Conservation (phyloP, 2,113 vertebrate species). For the Malurus cyaneus region DNA sequence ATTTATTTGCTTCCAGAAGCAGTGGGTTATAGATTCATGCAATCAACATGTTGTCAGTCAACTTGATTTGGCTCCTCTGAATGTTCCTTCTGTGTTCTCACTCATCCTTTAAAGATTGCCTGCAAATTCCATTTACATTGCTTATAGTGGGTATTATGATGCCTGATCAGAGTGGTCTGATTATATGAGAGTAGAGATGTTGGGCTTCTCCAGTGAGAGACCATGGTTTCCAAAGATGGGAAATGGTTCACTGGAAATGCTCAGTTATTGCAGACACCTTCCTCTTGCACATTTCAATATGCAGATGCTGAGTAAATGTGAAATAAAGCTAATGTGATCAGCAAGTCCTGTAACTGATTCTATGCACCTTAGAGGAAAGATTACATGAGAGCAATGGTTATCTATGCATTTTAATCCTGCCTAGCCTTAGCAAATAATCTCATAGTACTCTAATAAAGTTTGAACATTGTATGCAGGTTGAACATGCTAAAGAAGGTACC, state of each 20-base stretch:
- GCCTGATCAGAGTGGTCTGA: background rate
- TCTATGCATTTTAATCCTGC: background rate
- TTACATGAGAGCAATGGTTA: background rate
- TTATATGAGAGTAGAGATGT: background rate
- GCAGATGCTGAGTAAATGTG: background rate
- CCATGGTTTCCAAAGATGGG: background rate
- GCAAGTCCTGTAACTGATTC: background rate
- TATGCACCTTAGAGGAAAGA: background rate
- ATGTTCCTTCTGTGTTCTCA: background rate
- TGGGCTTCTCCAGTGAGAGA: background rate
- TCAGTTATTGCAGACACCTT: background rate
- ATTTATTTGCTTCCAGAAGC: background rate
- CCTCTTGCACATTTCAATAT: background rate
- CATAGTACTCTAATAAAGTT: background rate
- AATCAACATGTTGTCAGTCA: background rate
- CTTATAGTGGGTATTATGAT: background rate
- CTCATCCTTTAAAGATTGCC: background rate
- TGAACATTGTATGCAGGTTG: fast-evolving
- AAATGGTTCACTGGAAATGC: background rate
- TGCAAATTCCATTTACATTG: background rate
- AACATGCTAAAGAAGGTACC: background rate
- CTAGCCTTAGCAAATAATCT: background rate
- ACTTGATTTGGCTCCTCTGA: background rate
- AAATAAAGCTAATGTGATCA: background rate
- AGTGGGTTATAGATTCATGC: background rate